Evolutionary conservation across 2,113 vertebrate species (phyloP).

Genomic region (Alethe diademata): DNA sequence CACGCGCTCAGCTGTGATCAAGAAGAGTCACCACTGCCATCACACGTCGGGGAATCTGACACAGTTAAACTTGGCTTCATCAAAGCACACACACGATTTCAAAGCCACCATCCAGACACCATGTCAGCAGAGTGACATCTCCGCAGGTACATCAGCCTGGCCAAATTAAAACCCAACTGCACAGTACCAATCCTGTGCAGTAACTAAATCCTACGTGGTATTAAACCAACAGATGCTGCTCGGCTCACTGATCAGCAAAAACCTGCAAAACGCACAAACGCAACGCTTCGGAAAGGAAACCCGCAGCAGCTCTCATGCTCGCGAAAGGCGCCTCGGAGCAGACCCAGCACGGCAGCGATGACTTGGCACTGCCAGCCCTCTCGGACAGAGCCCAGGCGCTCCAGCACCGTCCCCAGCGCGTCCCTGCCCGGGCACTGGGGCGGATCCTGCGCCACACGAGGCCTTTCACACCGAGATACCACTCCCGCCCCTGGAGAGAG

Average conservation of each 20-base stretch:
- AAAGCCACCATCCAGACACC: accelerated
- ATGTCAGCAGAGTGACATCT: accelerated
- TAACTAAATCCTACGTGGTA: accelerated
- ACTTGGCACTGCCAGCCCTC: accelerated
- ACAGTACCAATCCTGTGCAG: accelerated
- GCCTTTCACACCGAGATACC: accelerated
- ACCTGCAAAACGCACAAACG: accelerated
- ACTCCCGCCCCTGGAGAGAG: background rate
- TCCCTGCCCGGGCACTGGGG: accelerated
- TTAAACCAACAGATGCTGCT: accelerated
- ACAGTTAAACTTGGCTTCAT: background rate
- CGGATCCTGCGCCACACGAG: accelerated
- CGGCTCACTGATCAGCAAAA: accelerated
- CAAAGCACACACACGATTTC: accelerated
- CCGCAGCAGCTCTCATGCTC: accelerated
- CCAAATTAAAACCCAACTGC: background rate
- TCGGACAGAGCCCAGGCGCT: accelerated
- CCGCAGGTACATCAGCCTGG: accelerated
- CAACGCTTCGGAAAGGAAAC: accelerated
- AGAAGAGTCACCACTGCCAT: accelerated
- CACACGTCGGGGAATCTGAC: background rate
- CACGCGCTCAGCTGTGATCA: accelerated
- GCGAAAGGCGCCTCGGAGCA: accelerated
- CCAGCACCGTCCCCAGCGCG: accelerated
- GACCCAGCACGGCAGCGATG: accelerated